Evolutionary conservation across 2,888 invertebrate species (phyloP).

Genomic region (Drosophila falleni): DNA sequence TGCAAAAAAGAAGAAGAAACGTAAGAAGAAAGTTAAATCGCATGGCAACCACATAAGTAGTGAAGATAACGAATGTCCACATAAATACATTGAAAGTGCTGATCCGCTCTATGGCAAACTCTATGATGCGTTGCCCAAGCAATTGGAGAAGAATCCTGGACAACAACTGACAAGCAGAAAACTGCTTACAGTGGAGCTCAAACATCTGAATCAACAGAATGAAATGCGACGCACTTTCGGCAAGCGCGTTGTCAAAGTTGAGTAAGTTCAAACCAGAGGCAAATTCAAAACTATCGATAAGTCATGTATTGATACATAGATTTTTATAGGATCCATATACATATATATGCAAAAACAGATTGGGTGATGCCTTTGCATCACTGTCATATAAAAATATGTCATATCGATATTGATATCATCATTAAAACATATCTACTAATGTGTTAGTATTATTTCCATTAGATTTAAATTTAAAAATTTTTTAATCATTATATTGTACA

Average conservation of each 20-base stretch:
- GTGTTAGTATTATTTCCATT: too few relatives aligned
- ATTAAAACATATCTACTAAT: too few relatives aligned
- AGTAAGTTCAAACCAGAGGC: conserved; percentile 80
- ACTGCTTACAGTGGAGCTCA: conserved; percentile 88
- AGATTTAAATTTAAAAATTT: too few relatives aligned
- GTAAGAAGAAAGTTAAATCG: conserved; percentile 87
- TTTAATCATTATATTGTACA: too few relatives aligned
- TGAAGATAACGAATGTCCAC: conserved; percentile 87
- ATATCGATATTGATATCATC: too few relatives aligned
- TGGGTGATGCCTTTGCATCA: too few relatives aligned
- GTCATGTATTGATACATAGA: too few relatives aligned
- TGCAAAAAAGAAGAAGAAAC: conserved; percentile 88
- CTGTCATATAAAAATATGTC: too few relatives aligned
- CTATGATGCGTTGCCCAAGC: conserved; percentile 68
- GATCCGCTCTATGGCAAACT: conserved; percentile 83
- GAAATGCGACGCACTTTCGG: conserved; percentile 94
- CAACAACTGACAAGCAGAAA: conserved; percentile 89
- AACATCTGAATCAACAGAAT: conserved; percentile 91
- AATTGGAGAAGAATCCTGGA: conserved; percentile 51
- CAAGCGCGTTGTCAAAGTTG: conserved; percentile 90
- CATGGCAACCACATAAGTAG: conserved; percentile 87
- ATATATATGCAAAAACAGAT: too few relatives aligned
- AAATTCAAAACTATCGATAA: too few relatives aligned
- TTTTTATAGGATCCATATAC: too few relatives aligned
- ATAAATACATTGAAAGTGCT: conserved; percentile 82